A percentile compares a stretch with the other conserved stretches of the same genome.
These are phyloP conservation scores for Neuroterus valhalla DNA, from an alignment of 1,140 invertebrate species.

Conservation along the genomic window DNA sequence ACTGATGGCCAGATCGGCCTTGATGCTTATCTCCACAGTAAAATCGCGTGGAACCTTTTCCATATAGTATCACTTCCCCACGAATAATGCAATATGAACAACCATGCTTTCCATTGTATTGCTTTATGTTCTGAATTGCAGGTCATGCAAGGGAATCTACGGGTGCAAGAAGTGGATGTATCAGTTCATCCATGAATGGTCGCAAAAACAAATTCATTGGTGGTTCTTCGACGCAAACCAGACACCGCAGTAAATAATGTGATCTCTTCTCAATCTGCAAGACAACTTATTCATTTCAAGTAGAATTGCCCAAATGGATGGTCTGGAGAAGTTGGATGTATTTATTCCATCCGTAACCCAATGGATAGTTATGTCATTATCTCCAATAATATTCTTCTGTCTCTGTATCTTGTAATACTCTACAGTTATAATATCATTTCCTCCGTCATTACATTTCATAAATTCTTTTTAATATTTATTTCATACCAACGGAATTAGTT, in stretches of 20 bases:
- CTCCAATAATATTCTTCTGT: conserved; percentile 32
- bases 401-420: conserved; percentile 30
- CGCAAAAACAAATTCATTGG: conserved; percentile 37
- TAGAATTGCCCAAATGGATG: conserved; percentile 42
- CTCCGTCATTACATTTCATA: no score
- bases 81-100: conserved; percentile 37
- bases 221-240: conserved; percentile 38
- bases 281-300: conserved; percentile 42
- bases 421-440: conserved; percentile 36
- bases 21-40: conserved; percentile 6
- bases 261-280: conserved; percentile 41
- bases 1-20: conserved; percentile 20
- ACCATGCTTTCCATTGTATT: conserved; percentile 40
- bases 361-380: conserved; percentile 47
- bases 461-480: no score
- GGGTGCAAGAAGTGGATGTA: conserved; percentile 35
- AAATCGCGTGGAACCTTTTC: conserved; percentile 25
- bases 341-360: conserved; percentile 49
- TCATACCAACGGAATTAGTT: no score
- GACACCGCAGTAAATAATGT: conserved; percentile 41
- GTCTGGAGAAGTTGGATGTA: conserved; percentile 46
- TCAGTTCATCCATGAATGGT: conserved; percentile 45
- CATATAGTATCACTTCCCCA: conserved; percentile 18
- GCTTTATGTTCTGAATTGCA: conserved; percentile 43
- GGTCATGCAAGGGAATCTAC: conserved; percentile 42